These are phyloP conservation scores for Dromius quadrimaculatus DNA, from an alignment of 2,888 invertebrate genomes.

Conservation along the genomic window DNA sequence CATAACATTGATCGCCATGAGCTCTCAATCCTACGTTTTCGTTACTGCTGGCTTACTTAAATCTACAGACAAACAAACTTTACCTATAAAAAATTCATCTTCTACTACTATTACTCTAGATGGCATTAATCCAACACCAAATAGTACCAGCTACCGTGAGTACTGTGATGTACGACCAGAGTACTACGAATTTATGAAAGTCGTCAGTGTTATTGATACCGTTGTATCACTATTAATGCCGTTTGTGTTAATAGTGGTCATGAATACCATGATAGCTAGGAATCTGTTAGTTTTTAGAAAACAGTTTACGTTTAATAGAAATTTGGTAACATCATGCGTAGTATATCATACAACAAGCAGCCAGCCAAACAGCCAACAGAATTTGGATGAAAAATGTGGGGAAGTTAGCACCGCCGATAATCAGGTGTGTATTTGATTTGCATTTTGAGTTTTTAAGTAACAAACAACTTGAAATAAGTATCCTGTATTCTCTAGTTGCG, in stretches of 20 bases:
- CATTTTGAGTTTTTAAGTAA: no score
- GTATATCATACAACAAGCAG: constrained; percentile 16
- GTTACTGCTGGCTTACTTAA: constrained; percentile 65
- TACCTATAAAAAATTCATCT: background rate
- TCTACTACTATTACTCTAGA: no score
- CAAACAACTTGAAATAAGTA: background rate
- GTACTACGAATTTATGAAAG: constrained; percentile 68
- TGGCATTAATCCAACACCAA: background rate
- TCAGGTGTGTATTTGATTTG: no score
- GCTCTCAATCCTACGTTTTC: constrained; percentile 65
- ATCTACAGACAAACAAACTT: background rate
- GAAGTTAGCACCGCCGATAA: constrained; percentile 5
- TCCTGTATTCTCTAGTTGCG: no score
- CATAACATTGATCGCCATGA: constrained; percentile 66
- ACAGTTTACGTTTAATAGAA: constrained; percentile 59
- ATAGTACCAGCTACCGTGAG: constrained; percentile 55
- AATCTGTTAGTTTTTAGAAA: constrained; percentile 68
- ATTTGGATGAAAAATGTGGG: background rate
- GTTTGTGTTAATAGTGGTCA: constrained; percentile 71
- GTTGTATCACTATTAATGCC: constrained; percentile 74
- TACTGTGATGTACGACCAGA: constrained; percentile 69
- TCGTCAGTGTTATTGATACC: constrained; percentile 73
- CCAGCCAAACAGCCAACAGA: background rate
- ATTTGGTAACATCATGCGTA: background rate
- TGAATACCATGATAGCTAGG: constrained; percentile 74